These are phyloP conservation scores for Micronycteris hirsuta DNA, from an alignment of 2,113 vertebrate species.

Conservation along the genomic window DNA sequence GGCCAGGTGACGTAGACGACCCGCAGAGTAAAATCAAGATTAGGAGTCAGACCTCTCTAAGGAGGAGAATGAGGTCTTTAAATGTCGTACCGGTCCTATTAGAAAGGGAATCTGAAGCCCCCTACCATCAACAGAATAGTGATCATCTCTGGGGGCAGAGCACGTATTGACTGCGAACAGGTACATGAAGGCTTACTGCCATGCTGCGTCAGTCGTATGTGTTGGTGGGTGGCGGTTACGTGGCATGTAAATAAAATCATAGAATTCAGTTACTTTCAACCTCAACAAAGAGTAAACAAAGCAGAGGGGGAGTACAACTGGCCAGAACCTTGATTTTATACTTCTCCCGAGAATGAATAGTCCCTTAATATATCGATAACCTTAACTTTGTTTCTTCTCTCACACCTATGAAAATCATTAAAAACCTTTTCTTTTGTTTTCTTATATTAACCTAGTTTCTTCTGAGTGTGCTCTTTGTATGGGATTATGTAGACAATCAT, in stretches of 20 bases:
- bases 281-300: neutral
- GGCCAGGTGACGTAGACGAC: neutral
- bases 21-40: neutral
- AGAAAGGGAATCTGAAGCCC: neutral
- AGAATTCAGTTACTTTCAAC: neutral
- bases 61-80: neutral
- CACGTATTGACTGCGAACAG: accelerated
- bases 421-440: neutral
- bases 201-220: neutral
- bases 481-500: neutral
- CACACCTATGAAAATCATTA: neutral
- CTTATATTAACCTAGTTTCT: neutral
- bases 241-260: neutral
- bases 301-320: neutral
- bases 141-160: too few relatives aligned
- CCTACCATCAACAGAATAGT: accelerated
- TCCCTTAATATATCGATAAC: neutral
- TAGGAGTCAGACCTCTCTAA: neutral
- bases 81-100: neutral
- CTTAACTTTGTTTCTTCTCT: neutral
- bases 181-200: neutral
- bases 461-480: neutral
- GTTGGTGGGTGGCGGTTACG: neutral
- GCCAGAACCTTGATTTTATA: neutral
- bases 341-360: neutral